Base-by-base conservation (phyloP, 1,140 invertebrate species). In the Papilio machaon region DNA sequence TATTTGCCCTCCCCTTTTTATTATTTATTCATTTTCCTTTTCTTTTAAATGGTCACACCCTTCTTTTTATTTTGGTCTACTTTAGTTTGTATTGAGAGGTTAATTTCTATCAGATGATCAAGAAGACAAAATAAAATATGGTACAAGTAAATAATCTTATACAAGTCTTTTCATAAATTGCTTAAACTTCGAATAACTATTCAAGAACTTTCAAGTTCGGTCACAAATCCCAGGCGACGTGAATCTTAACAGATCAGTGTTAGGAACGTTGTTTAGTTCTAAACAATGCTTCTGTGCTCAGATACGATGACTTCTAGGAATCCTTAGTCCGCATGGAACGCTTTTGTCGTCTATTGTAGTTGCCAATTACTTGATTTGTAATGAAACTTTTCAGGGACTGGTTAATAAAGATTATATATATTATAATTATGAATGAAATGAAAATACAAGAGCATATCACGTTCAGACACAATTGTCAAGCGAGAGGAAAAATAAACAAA, bases 261-360 rank as follows among this genome's bases (percentile, higher is more conserved):
- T 70, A 70, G 11, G 13, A 70, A 70, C 64, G 30, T 70, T 38
- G 64, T 15, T 17, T 19, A 70, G 30, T 70, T 70, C 64, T 70
- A 70, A 70, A 70, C 64, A 35, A 70, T 70, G 64, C 64, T 70
- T 70, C 64, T 70, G 64, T 70, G 30, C 30, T 4, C 13, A 35
- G 64, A 38, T 70, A 15, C 13, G 1, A 35, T 70, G 23, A 70
- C 64, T 70, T 35, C 64, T 13, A 35, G 64, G 64, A 35, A 70
- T 70, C 30, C 11, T 70, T 6, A 35, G 1, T 70, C 11, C 30
- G 30, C 30, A 70, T 30, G 64, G 30, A 70, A 70, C 30, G 64
- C n/a, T 30, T 70, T 64, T 70, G 64, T 15, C 30, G 23, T 35
- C 11, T 19, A 54, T 64, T 67, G 64, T 38, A 67, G 11, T 35